Conservation (phyloP, 2,113 vertebrate species). For the Cyphotilapia sp. region DNA sequence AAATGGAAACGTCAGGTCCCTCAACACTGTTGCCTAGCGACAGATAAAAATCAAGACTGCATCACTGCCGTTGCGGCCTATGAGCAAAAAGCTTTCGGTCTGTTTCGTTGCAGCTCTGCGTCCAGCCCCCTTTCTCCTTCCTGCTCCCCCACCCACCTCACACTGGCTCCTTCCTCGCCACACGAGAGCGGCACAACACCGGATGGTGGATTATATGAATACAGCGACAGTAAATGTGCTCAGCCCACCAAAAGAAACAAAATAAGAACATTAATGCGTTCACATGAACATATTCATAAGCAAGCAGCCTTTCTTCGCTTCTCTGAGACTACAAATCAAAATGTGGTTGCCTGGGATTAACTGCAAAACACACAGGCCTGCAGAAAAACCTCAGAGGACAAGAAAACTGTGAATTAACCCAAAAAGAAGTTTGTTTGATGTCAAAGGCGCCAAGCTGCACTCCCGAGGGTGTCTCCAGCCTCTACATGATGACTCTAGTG, state of each 20-base stretch:
- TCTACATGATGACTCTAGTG: background rate
- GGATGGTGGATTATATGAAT: conserved; percentile 9
- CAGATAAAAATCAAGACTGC: conserved; percentile 59
- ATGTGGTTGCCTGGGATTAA: background rate
- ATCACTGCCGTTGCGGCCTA: conserved; percentile 27
- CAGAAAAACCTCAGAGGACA: background rate
- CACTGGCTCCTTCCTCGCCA: background rate
- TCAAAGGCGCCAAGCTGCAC: background rate
- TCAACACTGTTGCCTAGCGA: conserved; percentile 69
- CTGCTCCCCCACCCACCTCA: background rate
- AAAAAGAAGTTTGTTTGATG: conserved; percentile 1
- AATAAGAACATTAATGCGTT: background rate
- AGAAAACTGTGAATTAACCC: background rate
- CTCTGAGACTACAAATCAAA: background rate
- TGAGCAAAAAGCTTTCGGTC: conserved; percentile 44
- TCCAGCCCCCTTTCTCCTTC: background rate
- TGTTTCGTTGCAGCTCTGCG: conserved; percentile 7
- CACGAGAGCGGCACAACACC: background rate
- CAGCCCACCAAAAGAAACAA: background rate
- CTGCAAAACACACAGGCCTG: background rate
- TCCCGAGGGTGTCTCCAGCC: background rate
- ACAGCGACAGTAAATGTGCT: background rate
- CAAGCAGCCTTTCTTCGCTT: background rate
- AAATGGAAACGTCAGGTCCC: conserved; percentile 39
- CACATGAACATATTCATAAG: background rate